These are phyloP conservation scores for Drosophila pseudotalamancana DNA, from an alignment of 2,888 invertebrate species.

Conservation along the genomic window DNA sequence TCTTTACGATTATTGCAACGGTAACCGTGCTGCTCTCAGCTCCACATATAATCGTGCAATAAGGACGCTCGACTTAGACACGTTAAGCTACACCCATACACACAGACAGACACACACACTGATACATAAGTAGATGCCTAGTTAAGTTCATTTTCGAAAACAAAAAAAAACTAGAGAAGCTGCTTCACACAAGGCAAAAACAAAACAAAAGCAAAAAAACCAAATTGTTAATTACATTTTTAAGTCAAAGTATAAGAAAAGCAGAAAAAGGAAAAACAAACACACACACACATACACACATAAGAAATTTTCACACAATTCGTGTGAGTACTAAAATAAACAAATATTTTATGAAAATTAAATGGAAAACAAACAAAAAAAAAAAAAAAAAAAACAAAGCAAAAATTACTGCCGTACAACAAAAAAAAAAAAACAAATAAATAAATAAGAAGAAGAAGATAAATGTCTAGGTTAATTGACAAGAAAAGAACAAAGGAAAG, in stretches of 20 bases:
- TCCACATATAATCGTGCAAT: conserved; percentile 97
- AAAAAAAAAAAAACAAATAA: conserved; percentile 59
- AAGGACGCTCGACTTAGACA: conserved; percentile 82
- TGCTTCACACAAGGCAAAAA: conserved; percentile 66
- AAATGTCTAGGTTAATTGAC: conserved; percentile 64
- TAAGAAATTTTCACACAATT: conserved; percentile 46
- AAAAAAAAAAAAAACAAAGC: conserved; percentile 52
- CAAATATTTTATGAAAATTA: conserved; percentile 48
- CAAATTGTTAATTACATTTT: conserved; percentile 83
- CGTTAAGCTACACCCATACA: conserved; percentile 52
- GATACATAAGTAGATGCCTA: conserved; percentile 34
- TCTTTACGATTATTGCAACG: conserved; percentile 97
- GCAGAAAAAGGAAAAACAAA: conserved; percentile 4
- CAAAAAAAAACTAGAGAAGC: conserved; percentile 47
- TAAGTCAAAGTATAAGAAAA: conserved; percentile 66
- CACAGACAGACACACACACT: conserved; percentile 17
- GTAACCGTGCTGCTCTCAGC: conserved; percentile 95
- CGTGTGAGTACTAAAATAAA: conserved; percentile 29
- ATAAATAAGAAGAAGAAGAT: conserved; percentile 39
- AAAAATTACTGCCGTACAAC: conserved; percentile 78
- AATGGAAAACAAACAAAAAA: conserved; percentile 51
- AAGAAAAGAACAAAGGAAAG: conserved; percentile 41
- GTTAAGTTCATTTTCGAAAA: conserved; percentile 70
- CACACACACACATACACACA: background rate
- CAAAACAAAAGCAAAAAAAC: conserved; percentile 36